Base-by-base conservation (phyloP, 37 sponge, comb jelly and placozoan genomes). In the Cladorhizidae sp. region DNA sequence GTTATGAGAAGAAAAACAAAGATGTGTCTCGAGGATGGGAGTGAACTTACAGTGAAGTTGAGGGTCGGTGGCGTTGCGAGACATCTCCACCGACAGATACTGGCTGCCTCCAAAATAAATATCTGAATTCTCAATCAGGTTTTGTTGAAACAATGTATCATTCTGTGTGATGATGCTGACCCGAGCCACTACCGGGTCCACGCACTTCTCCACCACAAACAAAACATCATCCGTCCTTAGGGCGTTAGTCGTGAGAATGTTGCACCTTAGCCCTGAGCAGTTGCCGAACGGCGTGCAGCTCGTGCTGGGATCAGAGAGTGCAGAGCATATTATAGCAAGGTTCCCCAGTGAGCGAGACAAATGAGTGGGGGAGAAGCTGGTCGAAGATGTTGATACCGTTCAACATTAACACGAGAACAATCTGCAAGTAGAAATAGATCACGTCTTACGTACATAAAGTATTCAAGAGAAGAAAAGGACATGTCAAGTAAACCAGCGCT, bases 151-250 rank as follows among this genome's bases (percentile, higher is more conserved):
- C 50, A 29, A 41, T 9, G 42, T 41, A 8, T 73, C 50, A 1
- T 28, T 11, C 21, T 20, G 20, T 2, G 57, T 75, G 31, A 20
- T 56, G 26, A 81, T 40, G 15, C 40, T 52, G 64, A 83, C 37
- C 0, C 65, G 18, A 15, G 74, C 83, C 0, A 52, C 32, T 7
- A 83, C 83, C 12, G 83, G 83, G 49, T 74, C 83, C 35, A 41
- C 54, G 49, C 83, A 83, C 37, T 83, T 74, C 26, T 32, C 37
- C 33, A 67, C 75, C 33, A 62, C 33, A 14, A 83, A 69, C 9
- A 40, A 8, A 12, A 43, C 33, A 22, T 32, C 65, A 17, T 54
- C 25, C 5, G 20, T 28, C 18, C 29, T 3, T 1, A 25, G 18
- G 55, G 32, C 36, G 29, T 23, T 1, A 9, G 0, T 1, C 17